Percentiles rank a stretch among this genome's conserved stretches.
phyloP scores from a whole-genome alignment of 2,113 vertebrate species.

The Noctilio leporinus region DNA sequence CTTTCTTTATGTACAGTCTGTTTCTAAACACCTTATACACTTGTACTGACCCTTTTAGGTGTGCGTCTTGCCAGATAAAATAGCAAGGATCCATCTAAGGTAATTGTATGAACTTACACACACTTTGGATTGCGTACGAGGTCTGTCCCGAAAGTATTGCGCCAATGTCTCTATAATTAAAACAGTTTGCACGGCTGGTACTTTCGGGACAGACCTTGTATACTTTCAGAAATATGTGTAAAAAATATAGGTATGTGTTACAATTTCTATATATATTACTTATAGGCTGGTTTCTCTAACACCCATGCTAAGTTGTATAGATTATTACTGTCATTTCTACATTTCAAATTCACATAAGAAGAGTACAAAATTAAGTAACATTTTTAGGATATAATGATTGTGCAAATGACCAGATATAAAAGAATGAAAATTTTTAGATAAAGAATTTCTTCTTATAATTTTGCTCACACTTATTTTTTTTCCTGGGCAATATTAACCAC shows the following conservation, averaged over 20 bases:
- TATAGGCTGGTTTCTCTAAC: neutral
- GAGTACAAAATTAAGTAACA: neutral
- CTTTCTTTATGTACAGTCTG: neutral
- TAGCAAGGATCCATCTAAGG: neutral
- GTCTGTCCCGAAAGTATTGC: too few relatives aligned
- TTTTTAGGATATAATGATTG: neutral
- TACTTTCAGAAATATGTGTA: neutral
- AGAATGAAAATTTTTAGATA: neutral
- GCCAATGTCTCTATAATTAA: too few relatives aligned
- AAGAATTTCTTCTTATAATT: constrained; percentile 21
- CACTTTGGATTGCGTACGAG: neutral
- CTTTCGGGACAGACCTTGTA: too few relatives aligned
- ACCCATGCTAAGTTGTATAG: neutral
- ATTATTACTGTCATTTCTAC: neutral
- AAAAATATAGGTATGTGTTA: neutral
- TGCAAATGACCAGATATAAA: constrained; percentile 3
- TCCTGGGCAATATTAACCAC: neutral
- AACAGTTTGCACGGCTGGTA: too few relatives aligned
- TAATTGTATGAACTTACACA: neutral
- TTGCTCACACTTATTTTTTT: neutral
- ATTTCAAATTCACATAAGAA: neutral
- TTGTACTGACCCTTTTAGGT: neutral
- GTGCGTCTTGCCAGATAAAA: constrained; percentile 1
- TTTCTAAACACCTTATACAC: neutral
- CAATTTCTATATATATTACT: neutral